Percentiles rank a stretch among this genome's conserved stretches.
phyloP scores from a whole-genome alignment of 2,797 vertebrate genomes.

The Paramormyrops hopkinsi region DNA sequence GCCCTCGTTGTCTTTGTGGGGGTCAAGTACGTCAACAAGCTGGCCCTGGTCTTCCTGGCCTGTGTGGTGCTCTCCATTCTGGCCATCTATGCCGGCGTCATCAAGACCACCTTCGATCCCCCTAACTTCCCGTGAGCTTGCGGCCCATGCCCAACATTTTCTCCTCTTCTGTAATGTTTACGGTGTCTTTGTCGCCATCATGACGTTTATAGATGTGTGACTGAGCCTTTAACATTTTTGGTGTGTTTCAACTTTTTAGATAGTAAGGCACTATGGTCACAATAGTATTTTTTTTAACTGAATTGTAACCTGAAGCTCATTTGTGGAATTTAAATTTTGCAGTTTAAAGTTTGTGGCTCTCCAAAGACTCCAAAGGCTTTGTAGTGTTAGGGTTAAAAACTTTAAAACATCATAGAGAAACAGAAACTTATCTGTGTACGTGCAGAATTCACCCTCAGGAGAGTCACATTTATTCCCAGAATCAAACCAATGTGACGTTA shows the following conservation, averaged over 20 bases:
- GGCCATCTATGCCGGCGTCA: conserved; percentile 89
- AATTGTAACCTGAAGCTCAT: neutral
- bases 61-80: conserved; percentile 92
- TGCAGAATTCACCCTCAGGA: neutral
- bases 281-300: neutral
- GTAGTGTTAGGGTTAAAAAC: neutral
- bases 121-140: conserved; percentile 82
- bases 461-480: neutral
- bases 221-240: neutral
- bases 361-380: neutral
- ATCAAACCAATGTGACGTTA: neutral
- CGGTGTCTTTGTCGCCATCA: too few species aligned
- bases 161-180: neutral
- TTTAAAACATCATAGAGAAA: neutral
- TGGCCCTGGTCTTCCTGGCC: conserved; percentile 87
- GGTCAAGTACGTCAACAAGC: conserved; percentile 94
- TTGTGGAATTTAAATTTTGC: neutral
- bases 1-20: conserved; percentile 87
- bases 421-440: neutral
- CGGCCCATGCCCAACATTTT: neutral
- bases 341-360: neutral
- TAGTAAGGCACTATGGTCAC: neutral
- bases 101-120: conserved; percentile 85
- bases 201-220: neutral
- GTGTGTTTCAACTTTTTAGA: neutral